These are phyloP conservation scores for Symphodus melops DNA, from an alignment of 2,113 vertebrate genomes.

Conservation along the genomic window DNA sequence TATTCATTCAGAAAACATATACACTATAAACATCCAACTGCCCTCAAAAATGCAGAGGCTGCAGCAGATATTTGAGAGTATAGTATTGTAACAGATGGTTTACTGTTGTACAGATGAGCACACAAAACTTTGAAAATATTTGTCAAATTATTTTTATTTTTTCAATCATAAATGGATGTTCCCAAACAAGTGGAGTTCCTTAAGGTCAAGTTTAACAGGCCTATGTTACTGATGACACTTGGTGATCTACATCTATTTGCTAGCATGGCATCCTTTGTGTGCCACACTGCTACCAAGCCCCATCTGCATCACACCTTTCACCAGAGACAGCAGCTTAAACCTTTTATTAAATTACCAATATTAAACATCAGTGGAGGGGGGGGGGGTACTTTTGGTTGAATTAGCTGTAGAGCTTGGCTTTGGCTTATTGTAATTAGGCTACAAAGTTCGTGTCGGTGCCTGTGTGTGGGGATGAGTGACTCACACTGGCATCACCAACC, in stretches of 20 bases:
- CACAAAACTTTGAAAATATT: neutral
- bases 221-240: constrained; percentile 65
- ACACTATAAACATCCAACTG: neutral
- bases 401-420: constrained; percentile 11
- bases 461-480: constrained; percentile 37
- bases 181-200: constrained; percentile 24
- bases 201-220: constrained; percentile 67
- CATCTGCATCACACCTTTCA: constrained; percentile 48
- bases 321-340: constrained; percentile 54
- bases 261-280: constrained; percentile 54
- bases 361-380: too few species aligned
- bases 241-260: constrained; percentile 60
- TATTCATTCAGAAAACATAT: neutral
- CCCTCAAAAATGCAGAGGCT: neutral
- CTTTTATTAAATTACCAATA: too few species aligned
- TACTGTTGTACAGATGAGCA: neutral
- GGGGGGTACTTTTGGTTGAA: constrained; percentile 22
- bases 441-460: constrained; percentile 48
- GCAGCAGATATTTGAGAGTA: neutral
- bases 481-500: too few species aligned
- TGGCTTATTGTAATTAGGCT: constrained; percentile 62
- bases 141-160: constrained; percentile 1
- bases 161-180: neutral
- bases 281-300: constrained; percentile 36
- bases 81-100: neutral